Base-by-base conservation (phyloP, 1,140 invertebrate genomes). In the Condylostylus longicornis region DNA sequence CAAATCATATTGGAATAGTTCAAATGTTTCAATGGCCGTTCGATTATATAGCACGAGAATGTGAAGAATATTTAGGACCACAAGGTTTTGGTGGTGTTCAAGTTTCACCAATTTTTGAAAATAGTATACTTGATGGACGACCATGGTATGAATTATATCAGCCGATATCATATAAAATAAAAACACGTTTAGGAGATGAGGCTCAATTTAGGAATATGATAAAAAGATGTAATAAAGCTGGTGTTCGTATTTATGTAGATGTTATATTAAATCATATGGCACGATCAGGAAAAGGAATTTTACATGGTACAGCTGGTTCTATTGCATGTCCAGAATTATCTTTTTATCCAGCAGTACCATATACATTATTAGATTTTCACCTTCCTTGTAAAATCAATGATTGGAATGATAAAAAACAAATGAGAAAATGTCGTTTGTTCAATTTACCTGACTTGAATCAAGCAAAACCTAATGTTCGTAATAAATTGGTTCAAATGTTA, bases 71-170 rank as follows among this genome's bases (percentile, higher is more conserved):
- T 50, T 58, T 84, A 2, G 73, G 66, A 22, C 72, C 75, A 1
- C 65, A 68, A 44, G 77, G 77, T 15, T 83, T 67, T 54, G 76
- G 66, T 29, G 82, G 74, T 17, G 73, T 85, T 1, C 81, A 82
- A 66, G 73, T 67, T 9, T 70, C 68, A 8, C 69, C 69, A 9
- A 61, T 62, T 1, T 66, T 54, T 46, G 69, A 71, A 53, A 65
- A 42, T 18, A 19, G 32, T 18, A 34, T 42, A 8, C 18, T 40
- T n/a, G 27, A 27, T 1, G 61, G 62, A 30, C 70, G 77, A 22
- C 80, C 70, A 44, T 87, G 70, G 85, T 86, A 72, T 70, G 82
- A 89, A 56, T 64, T 83, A 6, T 90, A 90, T 50, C 86, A 90
- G 55, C 83, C 84, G 0, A 73, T 90, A 10, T 86, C 83, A 15